Evolutionary conservation across 2,888 invertebrate genomes (phyloP).

Genomic region (Pseudococcus jackbeardsleyi): DNA sequence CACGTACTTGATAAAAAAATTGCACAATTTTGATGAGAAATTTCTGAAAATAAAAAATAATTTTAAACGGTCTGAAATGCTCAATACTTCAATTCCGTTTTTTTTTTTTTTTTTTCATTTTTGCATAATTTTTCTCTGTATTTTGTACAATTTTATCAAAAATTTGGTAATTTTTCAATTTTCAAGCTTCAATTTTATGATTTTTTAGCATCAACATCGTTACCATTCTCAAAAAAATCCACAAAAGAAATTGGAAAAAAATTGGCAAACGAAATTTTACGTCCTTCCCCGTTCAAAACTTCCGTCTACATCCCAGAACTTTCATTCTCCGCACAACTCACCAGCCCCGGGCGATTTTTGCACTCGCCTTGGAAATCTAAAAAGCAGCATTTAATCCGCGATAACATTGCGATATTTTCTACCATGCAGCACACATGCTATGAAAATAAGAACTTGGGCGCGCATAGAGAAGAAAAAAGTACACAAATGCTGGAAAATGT

Average conservation of each 20-base stretch:
- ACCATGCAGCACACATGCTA: constrained; percentile 7
- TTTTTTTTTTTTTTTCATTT: too few species aligned
- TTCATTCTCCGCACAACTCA: background rate
- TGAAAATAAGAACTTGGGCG: constrained; percentile 29
- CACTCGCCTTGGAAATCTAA: background rate
- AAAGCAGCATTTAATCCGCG: constrained; percentile 36
- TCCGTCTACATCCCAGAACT: background rate
- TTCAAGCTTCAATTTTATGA: too few species aligned
- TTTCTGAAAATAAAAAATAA: too few species aligned
- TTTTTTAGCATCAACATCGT: background rate
- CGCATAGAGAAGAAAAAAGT: constrained; percentile 7
- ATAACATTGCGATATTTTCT: constrained; percentile 19
- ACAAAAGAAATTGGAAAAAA: too few species aligned
- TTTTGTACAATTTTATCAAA: too few species aligned
- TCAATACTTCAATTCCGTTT: too few species aligned
- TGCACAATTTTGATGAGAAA: too few species aligned
- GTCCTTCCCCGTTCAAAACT: background rate
- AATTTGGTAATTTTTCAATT: too few species aligned
- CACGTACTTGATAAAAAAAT: too few species aligned
- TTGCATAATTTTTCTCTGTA: too few species aligned
- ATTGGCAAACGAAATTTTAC: too few species aligned
- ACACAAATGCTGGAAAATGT: constrained; percentile 44
- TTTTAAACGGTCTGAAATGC: too few species aligned
- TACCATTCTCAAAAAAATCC: background rate
- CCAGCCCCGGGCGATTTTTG: background rate